Evolutionary conservation across 64 coral and sea anemone genomes (phyloP).

Genomic region (Porites lutea): DNA sequence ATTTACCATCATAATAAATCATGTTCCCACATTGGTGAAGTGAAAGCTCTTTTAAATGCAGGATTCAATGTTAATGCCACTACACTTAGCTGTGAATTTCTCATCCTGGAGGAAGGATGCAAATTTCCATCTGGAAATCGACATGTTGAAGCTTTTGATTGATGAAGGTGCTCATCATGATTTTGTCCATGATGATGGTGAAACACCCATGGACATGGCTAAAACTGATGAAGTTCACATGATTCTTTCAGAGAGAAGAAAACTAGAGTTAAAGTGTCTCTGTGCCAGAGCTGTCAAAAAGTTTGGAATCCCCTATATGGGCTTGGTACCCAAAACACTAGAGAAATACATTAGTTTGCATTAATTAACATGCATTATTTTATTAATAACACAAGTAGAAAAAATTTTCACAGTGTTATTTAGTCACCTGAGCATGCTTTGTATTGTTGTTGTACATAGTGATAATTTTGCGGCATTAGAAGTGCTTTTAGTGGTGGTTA

Average conservation of each 20-base stretch:
- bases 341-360: constrained; percentile 55
- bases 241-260: constrained; percentile 48
- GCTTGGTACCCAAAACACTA: constrained; percentile 47
- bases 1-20: background rate
- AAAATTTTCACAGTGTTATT: no score
- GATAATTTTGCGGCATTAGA: no score
- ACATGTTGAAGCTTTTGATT: constrained; percentile 18
- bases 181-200: background rate
- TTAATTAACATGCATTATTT: background rate
- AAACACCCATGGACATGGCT: constrained; percentile 40
- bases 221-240: constrained; percentile 19
- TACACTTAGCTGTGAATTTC: background rate
- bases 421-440: no score
- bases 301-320: constrained; percentile 39
- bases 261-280: constrained; percentile 41
- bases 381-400: no score
- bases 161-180: constrained; percentile 17
- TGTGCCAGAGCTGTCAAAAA: constrained; percentile 43
- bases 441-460: no score
- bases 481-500: no score
- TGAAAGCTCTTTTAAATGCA: constrained; percentile 14
- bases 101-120: no score
- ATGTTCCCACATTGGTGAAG: background rate
- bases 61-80: constrained; percentile 40
- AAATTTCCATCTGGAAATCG: background rate